Percentiles rank a stretch among this genome's conserved stretches.
Evolutionary conservation across 2,797 vertebrate species (phyloP).

Genomic region (Molossus molossus): DNA sequence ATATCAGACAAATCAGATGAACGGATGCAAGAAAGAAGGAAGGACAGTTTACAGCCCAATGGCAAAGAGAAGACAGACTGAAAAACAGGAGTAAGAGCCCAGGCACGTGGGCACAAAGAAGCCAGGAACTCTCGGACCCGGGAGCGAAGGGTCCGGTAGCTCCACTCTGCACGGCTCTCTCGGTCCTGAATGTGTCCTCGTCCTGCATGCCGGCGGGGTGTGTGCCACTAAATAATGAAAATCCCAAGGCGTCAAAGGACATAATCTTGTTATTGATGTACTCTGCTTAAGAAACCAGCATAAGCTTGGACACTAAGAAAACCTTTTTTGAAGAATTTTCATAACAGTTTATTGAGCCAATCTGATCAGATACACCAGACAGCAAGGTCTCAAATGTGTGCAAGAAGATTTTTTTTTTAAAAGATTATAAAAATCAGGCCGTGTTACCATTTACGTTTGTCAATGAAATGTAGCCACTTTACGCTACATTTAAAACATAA

Average conservation of each 20-base stretch:
- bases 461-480: neutral
- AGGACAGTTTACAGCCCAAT: neutral
- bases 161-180: fast-evolving
- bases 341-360: neutral
- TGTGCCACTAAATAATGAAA: neutral
- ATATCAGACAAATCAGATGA: neutral
- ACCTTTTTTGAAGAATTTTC: neutral
- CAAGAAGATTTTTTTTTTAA: neutral
- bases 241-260: neutral
- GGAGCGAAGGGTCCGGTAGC: fast-evolving
- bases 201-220: neutral
- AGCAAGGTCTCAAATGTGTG: neutral
- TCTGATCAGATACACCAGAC: neutral
- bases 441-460: neutral
- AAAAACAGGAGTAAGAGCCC: neutral
- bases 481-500: conserved; percentile 30
- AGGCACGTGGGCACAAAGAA: neutral
- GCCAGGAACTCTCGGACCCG: neutral
- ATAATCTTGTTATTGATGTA: neutral
- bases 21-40: neutral
- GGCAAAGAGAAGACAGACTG: neutral
- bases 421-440: neutral
- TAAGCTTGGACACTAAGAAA: neutral
- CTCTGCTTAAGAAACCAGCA: neutral
- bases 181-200: neutral